phyloP scores from a whole-genome alignment of 1,140 invertebrate species.

The Halesus radiatus region DNA sequence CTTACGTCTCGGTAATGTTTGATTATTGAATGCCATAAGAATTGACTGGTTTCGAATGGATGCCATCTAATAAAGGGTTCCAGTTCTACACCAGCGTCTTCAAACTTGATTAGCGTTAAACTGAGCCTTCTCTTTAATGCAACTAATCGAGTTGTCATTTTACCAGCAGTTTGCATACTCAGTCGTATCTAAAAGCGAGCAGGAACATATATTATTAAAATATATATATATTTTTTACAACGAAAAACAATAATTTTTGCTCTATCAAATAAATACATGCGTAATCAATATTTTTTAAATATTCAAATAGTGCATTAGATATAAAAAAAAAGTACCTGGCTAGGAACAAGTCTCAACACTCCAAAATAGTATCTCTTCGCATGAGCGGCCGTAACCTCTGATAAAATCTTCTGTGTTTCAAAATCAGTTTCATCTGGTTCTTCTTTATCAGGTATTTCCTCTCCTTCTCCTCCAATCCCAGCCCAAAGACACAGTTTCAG shows the following conservation, averaged over 20 bases:
- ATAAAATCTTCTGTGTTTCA: conserved; percentile 81
- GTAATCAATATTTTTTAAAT: too few relatives aligned
- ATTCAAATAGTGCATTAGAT: too few relatives aligned
- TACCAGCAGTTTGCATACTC: conserved; percentile 86
- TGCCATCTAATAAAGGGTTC: conserved; percentile 88
- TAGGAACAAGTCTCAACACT: conserved; percentile 83
- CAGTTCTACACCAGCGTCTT: conserved; percentile 94
- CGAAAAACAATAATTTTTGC: too few relatives aligned
- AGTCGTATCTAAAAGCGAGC: conserved; percentile 75
- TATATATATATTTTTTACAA: too few relatives aligned
- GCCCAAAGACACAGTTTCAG: conserved; percentile 82
- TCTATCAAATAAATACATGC: too few relatives aligned
- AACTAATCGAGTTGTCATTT: conserved; percentile 81
- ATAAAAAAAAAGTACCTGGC: conserved; percentile 68
- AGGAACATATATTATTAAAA: conserved; percentile 43
- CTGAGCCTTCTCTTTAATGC: conserved; percentile 89
- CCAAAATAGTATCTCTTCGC: conserved; percentile 93
- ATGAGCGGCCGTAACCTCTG: conserved; percentile 85
- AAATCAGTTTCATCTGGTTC: conserved; percentile 81
- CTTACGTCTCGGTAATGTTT: conserved; percentile 86
- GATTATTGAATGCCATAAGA: conserved; percentile 81
- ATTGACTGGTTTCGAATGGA: conserved; percentile 90
- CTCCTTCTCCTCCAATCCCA: conserved; percentile 75
- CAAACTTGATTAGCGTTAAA: conserved; percentile 93
- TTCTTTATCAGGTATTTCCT: conserved; percentile 66